These are phyloP conservation scores for Ptychodera flava DNA, from an alignment of 35 echinoderm and acorn worm genomes.

Conservation along the genomic window DNA sequence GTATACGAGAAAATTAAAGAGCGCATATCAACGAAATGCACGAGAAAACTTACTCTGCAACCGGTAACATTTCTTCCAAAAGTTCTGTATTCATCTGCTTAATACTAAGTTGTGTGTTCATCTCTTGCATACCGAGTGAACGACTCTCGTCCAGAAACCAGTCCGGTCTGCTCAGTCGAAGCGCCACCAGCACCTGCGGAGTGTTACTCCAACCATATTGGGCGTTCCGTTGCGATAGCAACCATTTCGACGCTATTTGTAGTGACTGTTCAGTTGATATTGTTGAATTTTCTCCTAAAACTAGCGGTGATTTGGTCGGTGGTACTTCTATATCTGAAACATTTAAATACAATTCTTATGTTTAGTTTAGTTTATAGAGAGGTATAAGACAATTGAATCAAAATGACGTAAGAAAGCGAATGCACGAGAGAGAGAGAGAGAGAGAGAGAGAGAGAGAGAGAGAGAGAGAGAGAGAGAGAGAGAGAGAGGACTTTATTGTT, in stretches of 20 bases:
- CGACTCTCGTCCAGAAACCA: neutral
- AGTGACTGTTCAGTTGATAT: neutral
- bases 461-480: too few species aligned
- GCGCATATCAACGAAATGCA: too few species aligned
- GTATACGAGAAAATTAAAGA: too few species aligned
- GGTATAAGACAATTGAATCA: too few species aligned
- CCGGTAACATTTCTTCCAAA: neutral
- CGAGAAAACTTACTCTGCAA: neutral
- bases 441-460: too few species aligned
- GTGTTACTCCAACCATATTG: neutral
- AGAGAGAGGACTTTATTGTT: too few species aligned
- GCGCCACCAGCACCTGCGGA: neutral
- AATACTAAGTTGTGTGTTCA: neutral
- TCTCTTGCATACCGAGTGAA: too few species aligned
- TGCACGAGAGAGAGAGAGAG: too few species aligned
- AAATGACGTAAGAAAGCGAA: too few species aligned
- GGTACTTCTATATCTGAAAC: neutral
- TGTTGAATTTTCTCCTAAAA: neutral
- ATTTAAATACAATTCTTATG: too few species aligned
- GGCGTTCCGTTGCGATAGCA: neutral
- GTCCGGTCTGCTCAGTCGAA: neutral
- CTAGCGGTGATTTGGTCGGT: neutral
- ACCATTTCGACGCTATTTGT: neutral
- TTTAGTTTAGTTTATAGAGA: too few species aligned
- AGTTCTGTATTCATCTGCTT: neutral